A percentile compares a stretch with the other conserved stretches of the same genome.
Evolutionary conservation across 2,888 invertebrate genomes (phyloP).

Genomic region (Dasypolia templi): DNA sequence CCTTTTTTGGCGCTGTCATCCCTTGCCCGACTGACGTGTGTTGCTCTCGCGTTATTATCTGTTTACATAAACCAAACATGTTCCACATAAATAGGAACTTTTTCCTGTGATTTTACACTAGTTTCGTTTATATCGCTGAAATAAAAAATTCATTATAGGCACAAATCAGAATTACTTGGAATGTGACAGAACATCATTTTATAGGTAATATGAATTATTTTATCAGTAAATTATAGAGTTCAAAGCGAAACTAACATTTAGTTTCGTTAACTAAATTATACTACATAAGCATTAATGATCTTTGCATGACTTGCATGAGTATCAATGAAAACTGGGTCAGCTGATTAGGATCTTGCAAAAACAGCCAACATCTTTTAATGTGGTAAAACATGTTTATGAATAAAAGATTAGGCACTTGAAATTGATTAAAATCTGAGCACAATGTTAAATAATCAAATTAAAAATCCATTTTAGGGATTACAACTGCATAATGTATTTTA

Average conservation of each 20-base stretch:
- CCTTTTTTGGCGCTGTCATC: slow-evolving; percentile 87
- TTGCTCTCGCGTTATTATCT: slow-evolving; percentile 85
- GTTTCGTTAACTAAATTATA: slow-evolving; percentile 1
- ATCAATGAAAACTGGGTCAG: slow-evolving; percentile 18
- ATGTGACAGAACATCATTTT: background rate
- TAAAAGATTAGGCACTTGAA: slow-evolving; percentile 6
- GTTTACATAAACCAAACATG: slow-evolving; percentile 65
- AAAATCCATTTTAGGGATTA: background rate
- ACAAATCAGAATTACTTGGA: background rate
- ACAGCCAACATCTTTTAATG: background rate
- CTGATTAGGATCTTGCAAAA: slow-evolving; percentile 8
- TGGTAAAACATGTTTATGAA: background rate
- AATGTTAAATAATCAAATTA: background rate
- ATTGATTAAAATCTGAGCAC: background rate
- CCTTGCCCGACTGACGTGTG: slow-evolving; percentile 84
- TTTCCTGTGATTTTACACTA: slow-evolving; percentile 19
- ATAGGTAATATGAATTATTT: slow-evolving; percentile 4
- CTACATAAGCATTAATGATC: slow-evolving; percentile 16
- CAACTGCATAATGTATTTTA: slow-evolving; percentile 1
- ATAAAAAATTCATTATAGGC: slow-evolving; percentile 7
- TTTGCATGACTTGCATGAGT: slow-evolving; percentile 10
- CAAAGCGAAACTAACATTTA: slow-evolving; percentile 4
- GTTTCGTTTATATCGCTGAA: slow-evolving; percentile 20
- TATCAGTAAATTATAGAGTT: slow-evolving; percentile 1
- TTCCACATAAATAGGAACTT: slow-evolving; percentile 65